These are phyloP conservation scores for Ceyx erithaca DNA, from an alignment of 2,797 vertebrate genomes.

Conservation along the genomic window DNA sequence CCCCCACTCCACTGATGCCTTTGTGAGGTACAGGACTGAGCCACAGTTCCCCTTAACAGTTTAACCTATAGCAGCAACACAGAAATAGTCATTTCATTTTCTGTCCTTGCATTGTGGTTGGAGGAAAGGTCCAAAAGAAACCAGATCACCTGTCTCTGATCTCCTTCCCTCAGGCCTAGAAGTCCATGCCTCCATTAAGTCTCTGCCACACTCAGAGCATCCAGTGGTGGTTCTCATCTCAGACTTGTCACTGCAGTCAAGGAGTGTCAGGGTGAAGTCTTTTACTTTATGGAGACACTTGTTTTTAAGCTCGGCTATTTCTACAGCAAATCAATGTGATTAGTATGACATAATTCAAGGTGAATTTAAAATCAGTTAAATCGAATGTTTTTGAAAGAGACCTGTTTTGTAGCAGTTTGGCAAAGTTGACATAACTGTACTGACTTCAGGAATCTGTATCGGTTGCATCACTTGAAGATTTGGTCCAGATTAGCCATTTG, in stretches of 20 bases:
- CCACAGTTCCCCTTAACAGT: not conserved
- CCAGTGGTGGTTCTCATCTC: not conserved
- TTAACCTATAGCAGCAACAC: not conserved
- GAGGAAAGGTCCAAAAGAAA: not conserved
- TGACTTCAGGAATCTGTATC: not conserved
- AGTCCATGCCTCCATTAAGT: not conserved
- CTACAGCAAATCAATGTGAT: not conserved
- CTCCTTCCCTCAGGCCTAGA: not conserved
- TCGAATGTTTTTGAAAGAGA: not conserved
- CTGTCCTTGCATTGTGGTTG: not conserved
- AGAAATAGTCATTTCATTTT: not conserved
- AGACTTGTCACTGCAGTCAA: fast-evolving
- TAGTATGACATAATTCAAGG: not conserved
- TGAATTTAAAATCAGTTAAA: not conserved
- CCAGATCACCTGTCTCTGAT: not conserved
- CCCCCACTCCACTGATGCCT: not conserved
- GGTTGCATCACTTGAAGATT: not conserved
- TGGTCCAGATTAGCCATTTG: constrained; percentile 9
- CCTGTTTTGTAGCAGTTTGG: constrained; percentile 19
- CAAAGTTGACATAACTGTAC: not conserved
- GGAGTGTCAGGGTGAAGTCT: not conserved
- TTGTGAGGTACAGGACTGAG: not conserved
- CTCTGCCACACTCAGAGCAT: not conserved
- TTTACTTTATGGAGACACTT: not conserved
- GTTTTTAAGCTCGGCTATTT: not conserved